These are phyloP conservation scores for Drosophila miranda DNA, from an alignment of 1,140 invertebrate species.

Conservation along the genomic window DNA sequence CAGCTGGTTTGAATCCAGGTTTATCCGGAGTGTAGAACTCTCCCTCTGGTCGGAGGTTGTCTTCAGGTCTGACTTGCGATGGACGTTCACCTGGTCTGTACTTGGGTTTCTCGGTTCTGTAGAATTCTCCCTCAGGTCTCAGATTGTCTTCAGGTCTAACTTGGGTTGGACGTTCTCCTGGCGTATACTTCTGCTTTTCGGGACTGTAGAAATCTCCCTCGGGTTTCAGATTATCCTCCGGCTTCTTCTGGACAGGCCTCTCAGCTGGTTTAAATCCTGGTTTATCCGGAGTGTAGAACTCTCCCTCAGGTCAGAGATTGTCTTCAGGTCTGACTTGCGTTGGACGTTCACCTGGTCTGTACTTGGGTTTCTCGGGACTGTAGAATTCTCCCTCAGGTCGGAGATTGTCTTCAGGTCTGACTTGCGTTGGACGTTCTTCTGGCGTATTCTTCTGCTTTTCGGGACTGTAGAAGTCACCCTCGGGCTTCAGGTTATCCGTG, in stretches of 20 bases:
- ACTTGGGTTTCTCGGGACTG: no score
- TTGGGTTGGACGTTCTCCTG: conserved; percentile 82
- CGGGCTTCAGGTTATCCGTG: background rate
- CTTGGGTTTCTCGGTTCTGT: no score
- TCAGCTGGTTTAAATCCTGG: conserved; percentile 83
- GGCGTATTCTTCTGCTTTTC: conserved; percentile 82
- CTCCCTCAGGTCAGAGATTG: conserved; percentile 84
- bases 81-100: no score
- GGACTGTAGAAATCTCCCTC: conserved; percentile 67
- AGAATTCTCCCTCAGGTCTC: no score
- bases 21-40: conserved; percentile 83
- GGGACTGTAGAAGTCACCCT: conserved; percentile 66
- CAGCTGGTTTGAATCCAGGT: conserved; percentile 83
- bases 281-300: conserved; percentile 82
- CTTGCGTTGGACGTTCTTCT: conserved; percentile 82
- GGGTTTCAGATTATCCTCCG: background rate
- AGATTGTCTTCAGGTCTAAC: no score
- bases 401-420: no score
- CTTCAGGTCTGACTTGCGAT: conserved; percentile 81
- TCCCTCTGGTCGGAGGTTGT: conserved; percentile 83
- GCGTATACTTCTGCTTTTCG: conserved; percentile 82
- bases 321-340: conserved; percentile 81
- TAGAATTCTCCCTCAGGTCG: no score
- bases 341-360: no score
- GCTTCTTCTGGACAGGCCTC: conserved; percentile 10